Evolutionary conservation across 2,113 vertebrate species (phyloP).

Genomic region (Oriolus oriolus): DNA sequence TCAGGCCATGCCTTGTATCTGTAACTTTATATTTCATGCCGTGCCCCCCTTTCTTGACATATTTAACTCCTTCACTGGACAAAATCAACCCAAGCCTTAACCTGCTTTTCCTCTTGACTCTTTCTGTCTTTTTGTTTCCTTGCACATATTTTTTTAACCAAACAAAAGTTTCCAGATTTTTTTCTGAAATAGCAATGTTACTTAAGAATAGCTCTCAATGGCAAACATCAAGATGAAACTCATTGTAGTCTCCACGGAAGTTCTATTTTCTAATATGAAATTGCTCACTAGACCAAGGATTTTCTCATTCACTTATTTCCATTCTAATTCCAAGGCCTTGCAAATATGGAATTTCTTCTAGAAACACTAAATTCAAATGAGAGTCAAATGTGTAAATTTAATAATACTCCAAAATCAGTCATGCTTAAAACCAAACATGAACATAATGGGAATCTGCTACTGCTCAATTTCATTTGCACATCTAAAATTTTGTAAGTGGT

Average conservation of each 20-base stretch:
- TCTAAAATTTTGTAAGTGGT: neutral
- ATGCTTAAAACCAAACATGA: neutral
- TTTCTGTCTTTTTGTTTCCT: neutral
- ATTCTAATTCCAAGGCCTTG: neutral
- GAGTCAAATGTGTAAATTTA: neutral
- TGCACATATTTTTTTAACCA: neutral
- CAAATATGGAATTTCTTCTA: neutral
- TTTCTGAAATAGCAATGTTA: neutral
- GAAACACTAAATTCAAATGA: neutral
- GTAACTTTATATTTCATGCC: neutral
- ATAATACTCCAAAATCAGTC: neutral
- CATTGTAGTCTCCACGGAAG: neutral
- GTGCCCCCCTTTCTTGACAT: neutral
- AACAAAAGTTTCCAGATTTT: neutral
- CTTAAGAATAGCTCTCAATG: neutral
- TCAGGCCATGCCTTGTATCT: neutral
- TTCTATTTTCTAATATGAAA: neutral
- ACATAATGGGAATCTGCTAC: neutral
- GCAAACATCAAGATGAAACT: neutral
- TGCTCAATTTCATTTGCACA: neutral
- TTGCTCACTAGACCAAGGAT: neutral
- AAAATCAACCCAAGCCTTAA: neutral
- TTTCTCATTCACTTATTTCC: neutral
- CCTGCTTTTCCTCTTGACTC: neutral
- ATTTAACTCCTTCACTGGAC: neutral